Percentiles rank a stretch among this genome's conserved stretches.
Conservation (phyloP, 2,797 vertebrate genomes). For the Labroides dimidiatus region DNA sequence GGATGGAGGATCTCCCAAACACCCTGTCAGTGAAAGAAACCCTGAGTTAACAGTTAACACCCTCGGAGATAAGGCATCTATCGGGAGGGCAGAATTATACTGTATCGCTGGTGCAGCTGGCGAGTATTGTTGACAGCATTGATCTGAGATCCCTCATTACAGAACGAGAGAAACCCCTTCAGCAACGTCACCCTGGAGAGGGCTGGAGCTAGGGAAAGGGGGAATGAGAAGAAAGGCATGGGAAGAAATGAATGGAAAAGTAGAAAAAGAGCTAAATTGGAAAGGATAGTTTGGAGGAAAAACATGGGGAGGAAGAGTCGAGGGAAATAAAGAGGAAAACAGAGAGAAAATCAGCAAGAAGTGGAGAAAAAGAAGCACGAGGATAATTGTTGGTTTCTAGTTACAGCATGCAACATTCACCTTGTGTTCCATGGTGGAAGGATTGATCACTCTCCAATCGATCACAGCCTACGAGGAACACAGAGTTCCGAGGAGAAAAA, state of each 20-base stretch:
- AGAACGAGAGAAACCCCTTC: constrained; percentile 73
- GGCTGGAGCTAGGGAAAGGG: constrained; percentile 31
- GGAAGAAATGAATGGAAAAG: constrained; percentile 15
- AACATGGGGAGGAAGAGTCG: not conserved
- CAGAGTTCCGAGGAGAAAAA: constrained; percentile 57
- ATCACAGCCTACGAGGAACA: constrained; percentile 66
- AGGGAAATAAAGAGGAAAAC: constrained; percentile 12
- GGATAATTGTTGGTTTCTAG: constrained; percentile 65
- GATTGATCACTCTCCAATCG: constrained; percentile 73
- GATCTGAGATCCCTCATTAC: constrained; percentile 79
- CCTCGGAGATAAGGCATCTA: constrained; percentile 67
- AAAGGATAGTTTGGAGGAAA: constrained; percentile 16
- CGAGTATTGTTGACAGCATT: constrained; percentile 75
- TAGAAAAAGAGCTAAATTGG: constrained; percentile 13
- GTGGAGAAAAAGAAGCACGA: constrained; percentile 18
- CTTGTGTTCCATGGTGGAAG: constrained; percentile 43
- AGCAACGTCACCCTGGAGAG: constrained; percentile 72
- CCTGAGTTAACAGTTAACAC: constrained; percentile 69
- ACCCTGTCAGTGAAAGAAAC: constrained; percentile 67
- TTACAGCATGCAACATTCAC: constrained; percentile 53
- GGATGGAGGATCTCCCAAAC: constrained; percentile 67
- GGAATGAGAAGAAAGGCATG: constrained; percentile 12
- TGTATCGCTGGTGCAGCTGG: constrained; percentile 44
- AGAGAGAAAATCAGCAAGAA: constrained; percentile 17
- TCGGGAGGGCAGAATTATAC: constrained; percentile 53